These are phyloP conservation scores for Mus musculus DNA, from an alignment of 2,113 vertebrate genomes.

Conservation along the genomic window DNA sequence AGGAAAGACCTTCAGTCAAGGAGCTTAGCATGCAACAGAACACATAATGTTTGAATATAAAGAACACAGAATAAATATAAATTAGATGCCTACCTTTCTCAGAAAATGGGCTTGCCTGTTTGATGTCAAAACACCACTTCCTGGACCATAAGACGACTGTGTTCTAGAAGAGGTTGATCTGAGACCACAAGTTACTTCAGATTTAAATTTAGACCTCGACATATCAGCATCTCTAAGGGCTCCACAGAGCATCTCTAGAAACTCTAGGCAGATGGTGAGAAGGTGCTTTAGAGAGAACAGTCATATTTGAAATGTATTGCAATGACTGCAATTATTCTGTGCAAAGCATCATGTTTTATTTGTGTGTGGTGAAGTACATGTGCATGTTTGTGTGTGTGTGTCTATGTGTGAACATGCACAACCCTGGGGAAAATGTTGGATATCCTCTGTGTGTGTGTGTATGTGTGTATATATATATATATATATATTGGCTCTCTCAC, in stretches of 20 bases:
- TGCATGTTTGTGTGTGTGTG: background rate
- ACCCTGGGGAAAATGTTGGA: background rate
- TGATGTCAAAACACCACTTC: background rate
- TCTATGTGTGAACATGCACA: background rate
- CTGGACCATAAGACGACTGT: background rate
- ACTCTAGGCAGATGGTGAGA: background rate
- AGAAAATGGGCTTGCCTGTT: rapidly evolving
- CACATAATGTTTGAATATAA: background rate
- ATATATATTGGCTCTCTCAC: background rate
- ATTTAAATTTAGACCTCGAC: constrained; percentile 60
- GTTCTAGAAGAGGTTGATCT: background rate
- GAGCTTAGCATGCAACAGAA: background rate
- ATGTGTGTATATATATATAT: too few relatives aligned
- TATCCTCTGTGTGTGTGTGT: background rate
- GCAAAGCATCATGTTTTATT: background rate
- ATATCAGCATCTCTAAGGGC: constrained; percentile 20
- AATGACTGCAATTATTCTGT: background rate
- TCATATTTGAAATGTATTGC: background rate
- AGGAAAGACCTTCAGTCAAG: background rate
- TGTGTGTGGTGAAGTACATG: background rate
- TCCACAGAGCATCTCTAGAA: background rate
- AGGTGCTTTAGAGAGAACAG: background rate
- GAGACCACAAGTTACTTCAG: background rate
- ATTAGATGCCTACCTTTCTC: background rate
- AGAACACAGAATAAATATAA: background rate